These are phyloP conservation scores for Selenia dentaria DNA, from an alignment of 2,888 invertebrate species.

Conservation along the genomic window DNA sequence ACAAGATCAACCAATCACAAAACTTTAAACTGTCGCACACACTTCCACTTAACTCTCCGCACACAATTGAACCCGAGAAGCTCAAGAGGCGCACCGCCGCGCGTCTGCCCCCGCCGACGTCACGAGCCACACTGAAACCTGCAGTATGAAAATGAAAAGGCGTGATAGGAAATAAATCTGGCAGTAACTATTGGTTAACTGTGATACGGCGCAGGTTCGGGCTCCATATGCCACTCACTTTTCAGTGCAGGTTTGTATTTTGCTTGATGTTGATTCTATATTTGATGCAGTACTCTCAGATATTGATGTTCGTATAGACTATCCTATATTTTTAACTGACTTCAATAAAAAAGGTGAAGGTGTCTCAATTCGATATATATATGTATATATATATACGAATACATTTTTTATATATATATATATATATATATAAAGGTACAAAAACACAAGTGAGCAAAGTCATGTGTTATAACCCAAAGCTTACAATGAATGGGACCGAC, in stretches of 20 bases:
- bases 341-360: too few species aligned
- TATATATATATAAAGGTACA: too few species aligned
- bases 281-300: too few species aligned
- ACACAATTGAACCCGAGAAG: constrained; percentile 1
- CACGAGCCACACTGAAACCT: constrained; percentile 5
- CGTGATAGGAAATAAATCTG: background rate
- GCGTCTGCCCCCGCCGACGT: constrained; percentile 1
- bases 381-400: too few species aligned
- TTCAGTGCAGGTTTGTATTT: background rate
- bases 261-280: too few species aligned
- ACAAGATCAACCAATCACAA: constrained; percentile 14
- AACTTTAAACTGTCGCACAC: constrained; percentile 15
- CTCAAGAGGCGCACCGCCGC: constrained; percentile 1
- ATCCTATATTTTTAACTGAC: too few species aligned
- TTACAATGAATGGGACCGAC: too few species aligned
- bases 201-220: constrained; percentile 2
- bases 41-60: constrained; percentile 13
- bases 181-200: background rate
- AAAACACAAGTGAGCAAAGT: too few species aligned
- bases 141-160: constrained; percentile 6
- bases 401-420: too few species aligned
- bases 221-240: background rate
- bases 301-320: too few species aligned
- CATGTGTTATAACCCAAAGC: too few species aligned
- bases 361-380: too few species aligned